Evolutionary conservation across 2,888 invertebrate species (phyloP), one percentile per base, ranked within the genome.

Genomic region (Acanthococcus lagerstroemiae): DNA sequence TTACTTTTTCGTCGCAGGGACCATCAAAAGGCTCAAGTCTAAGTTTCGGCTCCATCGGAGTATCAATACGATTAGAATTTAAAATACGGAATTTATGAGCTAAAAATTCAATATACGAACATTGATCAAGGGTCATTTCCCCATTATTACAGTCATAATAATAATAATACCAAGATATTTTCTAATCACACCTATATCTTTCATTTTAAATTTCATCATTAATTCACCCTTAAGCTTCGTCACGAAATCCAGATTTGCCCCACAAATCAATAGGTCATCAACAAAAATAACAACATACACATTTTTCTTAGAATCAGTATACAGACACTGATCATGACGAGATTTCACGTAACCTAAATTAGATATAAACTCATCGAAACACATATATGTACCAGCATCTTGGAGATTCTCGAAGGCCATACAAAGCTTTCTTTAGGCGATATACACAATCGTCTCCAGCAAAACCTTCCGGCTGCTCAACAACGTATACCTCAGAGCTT

Each of bases 331-430:
- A 26, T 55, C 55, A 55, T 25, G 15, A n/a, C 9, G 15, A 7
- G 2, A 19, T 48, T 19, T 68, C 37, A 48, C 17, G 44, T 67
- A 69, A 7, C 65, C 65, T 67, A 71, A 55, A 17, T 65, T 48
- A 26, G 4, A 56, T 9, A 37, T 37, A 12, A 37, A 37, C 15
- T 6, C 37, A 12, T 12, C 15, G 12, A 37, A 37, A 37, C 37
- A 37, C n/a, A n/a, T n/a, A n/a, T n/a, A n/a, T n/a, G n/a, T 71
- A 71, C 70, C 71, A 71, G 6, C 54, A 27, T 52, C 70, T 57
- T 9, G 71, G 69, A 37, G 69, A 71, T 68, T 71, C 70, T 45
- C 66, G 60, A 55, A 72, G 66, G 4, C 71, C 71, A 65, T 71
- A 71, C 17, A 72, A 65, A 6, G 71, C 45, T 68, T 71, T 71